Evolutionary conservation across 2,797 vertebrate species (phyloP).

Genomic region (Linurgus olivaceus): DNA sequence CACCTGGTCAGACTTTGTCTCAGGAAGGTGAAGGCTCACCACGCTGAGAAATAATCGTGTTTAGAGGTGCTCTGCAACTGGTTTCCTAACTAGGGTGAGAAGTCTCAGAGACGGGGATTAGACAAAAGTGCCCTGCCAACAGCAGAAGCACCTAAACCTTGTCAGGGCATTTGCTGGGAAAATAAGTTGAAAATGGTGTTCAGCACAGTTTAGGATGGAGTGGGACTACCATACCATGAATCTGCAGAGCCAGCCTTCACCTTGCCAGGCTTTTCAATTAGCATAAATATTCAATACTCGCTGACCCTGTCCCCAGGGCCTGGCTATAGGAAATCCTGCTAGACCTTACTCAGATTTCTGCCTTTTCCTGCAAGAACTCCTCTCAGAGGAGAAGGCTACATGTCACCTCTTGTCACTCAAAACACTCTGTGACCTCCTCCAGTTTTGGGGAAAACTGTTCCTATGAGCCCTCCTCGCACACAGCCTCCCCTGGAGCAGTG

Average conservation of each 20-base stretch:
- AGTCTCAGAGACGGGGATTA: not conserved
- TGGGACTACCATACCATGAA: not conserved
- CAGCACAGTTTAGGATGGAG: not conserved
- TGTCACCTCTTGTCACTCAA: not conserved
- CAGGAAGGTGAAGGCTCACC: not conserved
- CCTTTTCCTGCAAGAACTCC: not conserved
- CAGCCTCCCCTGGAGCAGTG: not conserved
- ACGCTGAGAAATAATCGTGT: not conserved
- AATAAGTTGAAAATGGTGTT: not conserved
- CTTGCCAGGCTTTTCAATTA: not conserved
- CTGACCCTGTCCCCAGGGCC: not conserved
- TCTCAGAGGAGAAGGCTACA: not conserved
- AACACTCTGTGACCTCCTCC: not conserved
- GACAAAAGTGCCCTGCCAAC: not conserved
- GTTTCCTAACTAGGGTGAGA: not conserved
- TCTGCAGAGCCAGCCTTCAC: not conserved
- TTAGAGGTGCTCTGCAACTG: not conserved
- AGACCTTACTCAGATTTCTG: not conserved
- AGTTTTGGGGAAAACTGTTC: not conserved
- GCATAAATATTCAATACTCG: not conserved
- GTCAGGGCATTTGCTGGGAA: not conserved
- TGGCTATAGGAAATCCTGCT: not conserved
- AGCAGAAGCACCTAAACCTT: not conserved
- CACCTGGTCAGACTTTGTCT: not conserved
- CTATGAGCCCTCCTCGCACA: rapidly evolving